phyloP scores from a whole-genome alignment of 2,888 invertebrate species.

The Aphrophora alni region DNA sequence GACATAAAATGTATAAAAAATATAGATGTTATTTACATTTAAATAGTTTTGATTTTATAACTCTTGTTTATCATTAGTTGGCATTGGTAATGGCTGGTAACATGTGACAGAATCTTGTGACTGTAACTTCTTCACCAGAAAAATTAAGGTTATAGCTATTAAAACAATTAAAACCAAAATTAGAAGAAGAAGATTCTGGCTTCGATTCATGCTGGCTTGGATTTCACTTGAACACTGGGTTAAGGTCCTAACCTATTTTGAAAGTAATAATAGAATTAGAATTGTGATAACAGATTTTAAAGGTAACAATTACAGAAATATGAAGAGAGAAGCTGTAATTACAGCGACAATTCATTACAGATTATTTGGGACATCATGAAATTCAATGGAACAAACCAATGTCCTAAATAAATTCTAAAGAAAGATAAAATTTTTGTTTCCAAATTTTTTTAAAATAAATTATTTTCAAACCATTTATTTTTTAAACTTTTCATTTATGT shows the following conservation, averaged over 20 bases:
- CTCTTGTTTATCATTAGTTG: not conserved
- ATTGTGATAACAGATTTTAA: too few species aligned
- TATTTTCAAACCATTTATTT: too few species aligned
- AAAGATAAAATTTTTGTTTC: too few species aligned
- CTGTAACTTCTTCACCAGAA: not conserved
- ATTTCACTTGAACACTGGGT: not conserved
- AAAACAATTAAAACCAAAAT: not conserved
- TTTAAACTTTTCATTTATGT: too few species aligned
- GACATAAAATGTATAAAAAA: not conserved
- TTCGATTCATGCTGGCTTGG: not conserved
- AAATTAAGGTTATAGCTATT: not conserved
- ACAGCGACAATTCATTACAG: too few species aligned
- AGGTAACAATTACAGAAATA: too few species aligned
- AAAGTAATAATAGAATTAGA: not conserved
- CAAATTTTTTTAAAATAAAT: too few species aligned
- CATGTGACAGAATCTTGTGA: not conserved
- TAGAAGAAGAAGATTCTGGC: not conserved
- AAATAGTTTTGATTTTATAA: conserved; percentile 1
- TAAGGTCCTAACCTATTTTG: not conserved
- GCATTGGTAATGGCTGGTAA: not conserved
- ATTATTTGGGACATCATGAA: too few species aligned
- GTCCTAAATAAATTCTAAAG: too few species aligned
- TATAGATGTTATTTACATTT: not conserved
- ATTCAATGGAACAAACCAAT: too few species aligned
- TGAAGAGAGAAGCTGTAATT: too few species aligned